Conservation (phyloP, 1,140 invertebrate species). For the Ylistrum balloti region DNA sequence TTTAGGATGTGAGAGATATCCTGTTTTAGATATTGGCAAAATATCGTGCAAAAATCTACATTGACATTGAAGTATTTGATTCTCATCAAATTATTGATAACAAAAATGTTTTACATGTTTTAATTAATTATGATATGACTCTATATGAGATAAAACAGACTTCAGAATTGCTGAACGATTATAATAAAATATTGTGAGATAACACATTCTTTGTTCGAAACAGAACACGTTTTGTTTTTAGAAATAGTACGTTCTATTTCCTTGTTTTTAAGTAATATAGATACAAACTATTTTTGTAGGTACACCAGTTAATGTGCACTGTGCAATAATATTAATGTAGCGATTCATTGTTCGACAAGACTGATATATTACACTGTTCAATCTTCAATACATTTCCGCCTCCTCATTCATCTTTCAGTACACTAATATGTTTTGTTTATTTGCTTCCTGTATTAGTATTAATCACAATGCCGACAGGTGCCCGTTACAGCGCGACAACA, state of each 20-base stretch:
- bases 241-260: background rate
- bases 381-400: constrained; percentile 4
- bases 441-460: constrained; percentile 25
- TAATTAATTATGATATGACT: too few species aligned
- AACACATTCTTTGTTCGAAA: too few species aligned
- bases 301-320: background rate
- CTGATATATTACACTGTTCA: background rate
- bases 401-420: background rate
- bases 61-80: too few species aligned
- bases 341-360: background rate
- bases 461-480: background rate
- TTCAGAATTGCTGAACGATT: too few species aligned
- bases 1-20: too few species aligned
- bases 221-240: too few species aligned
- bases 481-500: background rate
- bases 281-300: background rate
- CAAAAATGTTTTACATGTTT: too few species aligned
- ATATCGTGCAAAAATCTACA: too few species aligned
- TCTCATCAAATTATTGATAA: too few species aligned
- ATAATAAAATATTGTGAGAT: too few species aligned
- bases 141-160: too few species aligned
- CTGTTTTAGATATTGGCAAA: too few species aligned
- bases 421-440: constrained; percentile 20
- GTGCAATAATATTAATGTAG: background rate
- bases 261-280: background rate